These are phyloP conservation scores for Hypomecis punctinalis DNA, from an alignment of 2,888 invertebrate genomes.

Conservation along the genomic window DNA sequence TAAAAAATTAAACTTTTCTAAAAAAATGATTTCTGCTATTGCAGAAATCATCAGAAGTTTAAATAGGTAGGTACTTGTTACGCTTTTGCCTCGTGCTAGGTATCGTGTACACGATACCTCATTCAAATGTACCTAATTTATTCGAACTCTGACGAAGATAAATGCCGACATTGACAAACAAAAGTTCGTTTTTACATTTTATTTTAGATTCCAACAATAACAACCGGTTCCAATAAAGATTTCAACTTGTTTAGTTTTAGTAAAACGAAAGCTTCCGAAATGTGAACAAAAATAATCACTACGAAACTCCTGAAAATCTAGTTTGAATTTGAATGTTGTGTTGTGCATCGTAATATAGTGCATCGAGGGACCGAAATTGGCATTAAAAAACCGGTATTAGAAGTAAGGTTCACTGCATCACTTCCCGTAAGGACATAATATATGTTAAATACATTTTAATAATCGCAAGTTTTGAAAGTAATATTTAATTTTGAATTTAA, in stretches of 20 bases:
- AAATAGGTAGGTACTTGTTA: no score
- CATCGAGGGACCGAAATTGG: neutral
- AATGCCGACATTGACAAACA: conserved; percentile 23
- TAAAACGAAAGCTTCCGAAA: conserved; percentile 13
- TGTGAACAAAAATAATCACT: conserved; percentile 10
- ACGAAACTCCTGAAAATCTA: conserved; percentile 2
- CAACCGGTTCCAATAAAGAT: conserved; percentile 29
- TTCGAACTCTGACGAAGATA: conserved; percentile 16
- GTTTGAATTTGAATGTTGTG: neutral
- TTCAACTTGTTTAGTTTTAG: conserved; percentile 26
- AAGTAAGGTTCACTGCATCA: neutral
- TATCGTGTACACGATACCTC: no score
- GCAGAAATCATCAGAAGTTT: no score
- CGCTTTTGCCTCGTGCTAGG: no score
- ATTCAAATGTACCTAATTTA: neutral
- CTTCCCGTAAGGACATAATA: no score
- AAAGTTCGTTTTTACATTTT: conserved; percentile 15
- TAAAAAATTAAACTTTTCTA: no score
- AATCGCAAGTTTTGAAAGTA: no score
- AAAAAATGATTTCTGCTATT: no score
- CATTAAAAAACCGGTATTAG: conserved; percentile 1
- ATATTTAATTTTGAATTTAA: no score
- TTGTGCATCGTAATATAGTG: neutral
- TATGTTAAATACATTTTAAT: no score
- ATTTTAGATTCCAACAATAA: conserved; percentile 23